Evolutionary conservation across 2,888 invertebrate genomes (phyloP), one percentile per base, ranked within the genome.

Genomic region (Synergus umbraculus): DNA sequence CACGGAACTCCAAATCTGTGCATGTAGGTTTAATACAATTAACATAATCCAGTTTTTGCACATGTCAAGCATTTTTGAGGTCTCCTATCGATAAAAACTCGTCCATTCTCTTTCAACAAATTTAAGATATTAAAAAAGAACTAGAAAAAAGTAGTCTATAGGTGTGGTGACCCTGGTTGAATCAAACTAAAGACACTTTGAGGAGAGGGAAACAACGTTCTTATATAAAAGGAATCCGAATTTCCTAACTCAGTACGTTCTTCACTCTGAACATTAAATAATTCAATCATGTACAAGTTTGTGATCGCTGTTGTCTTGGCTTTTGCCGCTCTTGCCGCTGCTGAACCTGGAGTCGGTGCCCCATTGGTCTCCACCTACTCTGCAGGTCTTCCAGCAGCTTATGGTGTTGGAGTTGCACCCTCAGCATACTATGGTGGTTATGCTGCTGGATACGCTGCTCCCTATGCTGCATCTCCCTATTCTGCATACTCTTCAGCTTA

Each of bases 321-420:
- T 83, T 89, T 92, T 81, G 88, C 87, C 76, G 88, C 93, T 83
- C 89, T 92, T 81, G 88, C 87, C 76, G 89, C 93, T n/a, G 93
- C 94, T 87, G 92, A 89, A 82, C 92, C 92, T 29, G 84, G 18
- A 82, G 83, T 81, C n/a, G 81, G 82, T 37, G 76, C 81, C 37
- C 85, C 92, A 65, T 89, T 92, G 81, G 77, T 81, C n/a, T 83
- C 85, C n/a, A 89, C 46, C 81, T 83, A 9, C 79, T 13, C 44
- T 13, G 65, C 79, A 18, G 78, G 80, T 4, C 90, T 91, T 12
- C 86, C 90, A 37, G 77, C 90, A 13, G 83, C 86, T 60, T 85
- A 73, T 12, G 79, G 77, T 49, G 93, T 91, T 12, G 79, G 77
- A 43, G 93, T 91, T 4, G 91, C 86, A 37, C 92, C 89, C 43